A percentile compares a stretch with the other conserved stretches of the same genome.
These are phyloP conservation scores for Mesoligia furuncula DNA, from an alignment of 2,888 invertebrate genomes.

Conservation along the genomic window DNA sequence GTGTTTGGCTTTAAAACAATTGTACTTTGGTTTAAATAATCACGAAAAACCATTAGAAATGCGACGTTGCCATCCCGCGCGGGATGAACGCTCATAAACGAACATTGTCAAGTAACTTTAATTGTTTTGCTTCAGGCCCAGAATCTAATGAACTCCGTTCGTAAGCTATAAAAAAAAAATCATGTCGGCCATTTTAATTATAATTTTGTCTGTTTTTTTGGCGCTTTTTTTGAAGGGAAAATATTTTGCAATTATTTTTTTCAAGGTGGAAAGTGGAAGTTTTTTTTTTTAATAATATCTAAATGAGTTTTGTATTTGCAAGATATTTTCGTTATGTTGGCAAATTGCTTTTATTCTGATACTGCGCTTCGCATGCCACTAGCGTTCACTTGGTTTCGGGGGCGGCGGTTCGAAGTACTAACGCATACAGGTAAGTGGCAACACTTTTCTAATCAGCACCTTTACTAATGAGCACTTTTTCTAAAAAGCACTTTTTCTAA, in stretches of 20 bases:
- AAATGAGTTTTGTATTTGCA: constrained; percentile 15
- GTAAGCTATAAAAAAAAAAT: not conserved
- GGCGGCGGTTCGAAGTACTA: constrained; percentile 70
- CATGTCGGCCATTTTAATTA: not conserved
- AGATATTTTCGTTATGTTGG: constrained; percentile 16
- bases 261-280: too few species aligned
- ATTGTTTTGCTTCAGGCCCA: not conserved
- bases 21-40: too few species aligned
- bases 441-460: constrained; percentile 22
- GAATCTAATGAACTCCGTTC: too few species aligned
- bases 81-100: too few species aligned
- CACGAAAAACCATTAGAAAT: too few species aligned
- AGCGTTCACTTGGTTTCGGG: constrained; percentile 77
- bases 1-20: too few species aligned
- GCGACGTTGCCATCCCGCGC: too few species aligned
- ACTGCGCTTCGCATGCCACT: constrained; percentile 63
- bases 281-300: not conserved
- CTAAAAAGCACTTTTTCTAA: not conserved
- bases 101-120: not conserved
- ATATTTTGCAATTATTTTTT: constrained; percentile 15
- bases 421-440: constrained; percentile 69
- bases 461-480: constrained; percentile 11
- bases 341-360: constrained; percentile 39
- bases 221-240: not conserved
- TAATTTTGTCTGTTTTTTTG: not conserved